Conservation (phyloP, 2,113 vertebrate genomes). For the Mionectes macconnelli region DNA sequence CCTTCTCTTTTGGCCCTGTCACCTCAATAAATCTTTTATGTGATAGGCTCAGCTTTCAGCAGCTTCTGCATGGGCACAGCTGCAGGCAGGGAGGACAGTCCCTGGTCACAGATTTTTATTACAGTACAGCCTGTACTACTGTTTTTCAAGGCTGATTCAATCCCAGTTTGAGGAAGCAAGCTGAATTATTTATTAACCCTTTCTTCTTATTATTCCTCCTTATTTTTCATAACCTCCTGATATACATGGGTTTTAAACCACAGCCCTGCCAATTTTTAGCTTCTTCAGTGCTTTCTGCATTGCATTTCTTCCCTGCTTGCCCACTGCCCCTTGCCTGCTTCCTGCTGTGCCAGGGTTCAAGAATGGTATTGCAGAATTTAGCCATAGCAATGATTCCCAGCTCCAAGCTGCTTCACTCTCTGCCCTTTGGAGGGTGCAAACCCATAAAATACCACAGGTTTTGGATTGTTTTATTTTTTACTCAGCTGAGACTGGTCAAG, state of each 20-base stretch:
- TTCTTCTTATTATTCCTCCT: not conserved
- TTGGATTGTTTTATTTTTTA: not conserved
- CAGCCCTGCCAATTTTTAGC: not conserved
- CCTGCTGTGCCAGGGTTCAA: not conserved
- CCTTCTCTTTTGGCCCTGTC: not conserved
- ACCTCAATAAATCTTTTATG: not conserved
- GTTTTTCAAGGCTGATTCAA: not conserved
- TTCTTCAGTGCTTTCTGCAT: not conserved
- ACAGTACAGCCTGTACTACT: not conserved
- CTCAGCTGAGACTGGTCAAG: not conserved
- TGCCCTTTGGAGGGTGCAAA: not conserved
- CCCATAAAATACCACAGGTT: rapidly evolving
- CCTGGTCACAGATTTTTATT: not conserved
- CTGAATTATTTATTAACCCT: not conserved
- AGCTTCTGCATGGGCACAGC: rapidly evolving
- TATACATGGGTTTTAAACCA: rapidly evolving
- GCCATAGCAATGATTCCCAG: not conserved
- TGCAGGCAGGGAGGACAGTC: not conserved
- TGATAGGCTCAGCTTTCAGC: not conserved
- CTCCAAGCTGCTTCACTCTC: rapidly evolving
- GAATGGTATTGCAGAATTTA: not conserved
- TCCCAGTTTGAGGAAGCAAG: not conserved
- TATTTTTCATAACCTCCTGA: not conserved
- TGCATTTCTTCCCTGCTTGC: not conserved
- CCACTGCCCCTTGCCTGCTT: rapidly evolving